Evolutionary conservation across 2,113 vertebrate species (phyloP).

Genomic region (Gasterosteus aculeatus): DNA sequence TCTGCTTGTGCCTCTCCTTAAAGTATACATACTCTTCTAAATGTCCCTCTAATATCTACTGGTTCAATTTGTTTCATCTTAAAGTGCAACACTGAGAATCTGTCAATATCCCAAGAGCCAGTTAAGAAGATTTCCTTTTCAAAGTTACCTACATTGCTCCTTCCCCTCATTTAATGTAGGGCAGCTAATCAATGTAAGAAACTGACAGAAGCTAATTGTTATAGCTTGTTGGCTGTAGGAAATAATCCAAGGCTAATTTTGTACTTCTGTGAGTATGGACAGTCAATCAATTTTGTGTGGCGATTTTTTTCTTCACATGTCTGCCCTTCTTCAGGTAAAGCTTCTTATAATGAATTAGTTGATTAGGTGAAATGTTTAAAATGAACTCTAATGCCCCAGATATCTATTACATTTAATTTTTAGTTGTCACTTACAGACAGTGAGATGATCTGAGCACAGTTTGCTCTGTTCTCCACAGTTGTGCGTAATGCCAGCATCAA

Average conservation of each 20-base stretch:
- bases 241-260: background rate
- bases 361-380: background rate
- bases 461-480: background rate
- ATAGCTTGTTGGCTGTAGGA: background rate
- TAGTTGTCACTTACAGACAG: background rate
- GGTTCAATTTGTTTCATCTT: constrained; percentile 5
- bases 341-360: background rate
- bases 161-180: background rate
- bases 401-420: background rate
- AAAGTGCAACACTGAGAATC: background rate
- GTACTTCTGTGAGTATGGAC: background rate
- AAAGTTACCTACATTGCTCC: background rate
- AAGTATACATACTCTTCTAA: background rate
- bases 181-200: background rate
- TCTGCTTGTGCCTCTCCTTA: background rate
- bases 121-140: constrained; percentile 4
- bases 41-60: background rate
- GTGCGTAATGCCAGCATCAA: constrained; percentile 12
- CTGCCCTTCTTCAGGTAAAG: background rate
- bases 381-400: background rate
- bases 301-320: background rate
- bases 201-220: background rate
- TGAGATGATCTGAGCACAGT: constrained; percentile 10
- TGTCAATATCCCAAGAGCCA: background rate
- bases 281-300: background rate